phyloP scores from a whole-genome alignment of 2,888 invertebrate species.

The Keiferia lycopersicella region DNA sequence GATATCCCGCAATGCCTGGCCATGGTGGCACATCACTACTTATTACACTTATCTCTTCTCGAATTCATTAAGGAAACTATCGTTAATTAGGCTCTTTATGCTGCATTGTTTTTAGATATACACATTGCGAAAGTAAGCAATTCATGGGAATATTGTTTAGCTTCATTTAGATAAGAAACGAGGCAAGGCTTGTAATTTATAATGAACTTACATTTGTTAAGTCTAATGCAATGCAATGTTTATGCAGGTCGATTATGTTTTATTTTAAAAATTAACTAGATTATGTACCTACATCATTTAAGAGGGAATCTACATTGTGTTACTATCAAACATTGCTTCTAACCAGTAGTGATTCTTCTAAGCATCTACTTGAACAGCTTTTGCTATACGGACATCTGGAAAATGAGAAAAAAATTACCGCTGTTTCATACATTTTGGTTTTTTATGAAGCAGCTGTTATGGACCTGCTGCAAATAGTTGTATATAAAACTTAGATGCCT shows the following conservation, averaged over 20 bases:
- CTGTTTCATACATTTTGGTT: too few relatives aligned
- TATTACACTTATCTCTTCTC: conserved; percentile 65
- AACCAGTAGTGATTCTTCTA: too few relatives aligned
- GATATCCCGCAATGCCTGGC: neutral
- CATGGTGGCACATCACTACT: conserved; percentile 23
- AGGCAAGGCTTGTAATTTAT: conserved; percentile 8
- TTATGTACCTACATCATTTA: too few relatives aligned
- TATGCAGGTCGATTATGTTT: too few relatives aligned
- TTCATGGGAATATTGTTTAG: conserved; percentile 15
- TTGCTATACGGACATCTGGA: too few relatives aligned
- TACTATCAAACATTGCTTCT: too few relatives aligned
- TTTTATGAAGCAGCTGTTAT: too few relatives aligned
- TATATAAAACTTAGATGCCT: too few relatives aligned
- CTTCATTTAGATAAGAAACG: conserved; percentile 13
- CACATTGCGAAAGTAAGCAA: conserved; percentile 16
- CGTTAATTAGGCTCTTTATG: conserved; percentile 47
- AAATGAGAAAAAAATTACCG: too few relatives aligned
- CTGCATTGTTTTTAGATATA: conserved; percentile 20
- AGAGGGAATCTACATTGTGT: too few relatives aligned
- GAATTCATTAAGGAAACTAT: conserved; percentile 61
- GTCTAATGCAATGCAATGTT: neutral
- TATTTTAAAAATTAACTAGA: neutral
- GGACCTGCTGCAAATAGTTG: too few relatives aligned
- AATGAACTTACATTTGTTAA: conserved; percentile 13
- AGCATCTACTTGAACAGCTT: too few relatives aligned